A percentile compares a stretch with the other conserved stretches of the same genome.
Evolutionary conservation across 2,113 vertebrate genomes (phyloP).

Genomic region (Bolborhynchus lineola): DNA sequence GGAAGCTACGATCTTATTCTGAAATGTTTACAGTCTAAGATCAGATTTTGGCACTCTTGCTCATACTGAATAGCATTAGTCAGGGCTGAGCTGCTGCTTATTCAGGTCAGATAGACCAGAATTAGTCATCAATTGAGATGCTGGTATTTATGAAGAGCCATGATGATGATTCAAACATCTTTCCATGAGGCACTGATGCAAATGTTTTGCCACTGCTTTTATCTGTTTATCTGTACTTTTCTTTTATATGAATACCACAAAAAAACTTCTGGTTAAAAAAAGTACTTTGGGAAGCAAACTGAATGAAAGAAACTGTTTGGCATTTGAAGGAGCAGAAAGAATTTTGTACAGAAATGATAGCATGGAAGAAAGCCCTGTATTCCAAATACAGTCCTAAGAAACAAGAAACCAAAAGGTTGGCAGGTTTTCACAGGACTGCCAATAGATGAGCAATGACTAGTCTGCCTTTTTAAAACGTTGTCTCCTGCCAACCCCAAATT

Average conservation of each 20-base stretch:
- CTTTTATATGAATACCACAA: neutral
- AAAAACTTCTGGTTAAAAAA: neutral
- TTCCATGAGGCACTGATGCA: neutral
- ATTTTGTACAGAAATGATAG: neutral
- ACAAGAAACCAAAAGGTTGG: neutral
- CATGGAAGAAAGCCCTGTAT: neutral
- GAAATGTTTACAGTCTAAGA: neutral
- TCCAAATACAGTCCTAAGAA: neutral
- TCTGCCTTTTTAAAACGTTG: neutral
- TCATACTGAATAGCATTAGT: slow-evolving; percentile 31
- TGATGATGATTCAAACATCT: neutral
- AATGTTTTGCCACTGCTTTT: neutral
- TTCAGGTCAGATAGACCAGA: slow-evolving; percentile 35
- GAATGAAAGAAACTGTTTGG: neutral
- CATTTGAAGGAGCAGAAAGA: neutral
- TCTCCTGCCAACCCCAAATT: neutral
- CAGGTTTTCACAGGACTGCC: neutral
- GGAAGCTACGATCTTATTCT: neutral
- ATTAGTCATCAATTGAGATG: neutral
- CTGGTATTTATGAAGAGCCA: neutral
- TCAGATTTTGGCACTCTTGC: slow-evolving; percentile 34
- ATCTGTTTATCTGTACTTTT: neutral
- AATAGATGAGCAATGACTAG: neutral
- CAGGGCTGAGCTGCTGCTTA: slow-evolving; percentile 34
- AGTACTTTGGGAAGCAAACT: neutral